Base-by-base conservation (phyloP, 2,797 vertebrate genomes). In the Lateolabrax maculatus region DNA sequence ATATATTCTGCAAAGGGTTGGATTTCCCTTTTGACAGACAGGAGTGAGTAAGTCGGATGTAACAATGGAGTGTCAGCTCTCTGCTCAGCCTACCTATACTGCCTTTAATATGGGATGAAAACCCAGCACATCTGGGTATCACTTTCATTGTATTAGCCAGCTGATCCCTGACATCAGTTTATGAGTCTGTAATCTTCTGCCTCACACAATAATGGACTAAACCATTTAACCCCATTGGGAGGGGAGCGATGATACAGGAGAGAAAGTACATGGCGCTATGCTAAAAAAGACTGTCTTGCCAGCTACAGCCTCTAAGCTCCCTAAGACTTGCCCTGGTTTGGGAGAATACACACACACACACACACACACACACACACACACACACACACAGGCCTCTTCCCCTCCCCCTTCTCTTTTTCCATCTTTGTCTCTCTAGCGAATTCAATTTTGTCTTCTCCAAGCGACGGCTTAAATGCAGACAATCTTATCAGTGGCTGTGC, bases 361-460 rank as follows among this genome's bases (percentile, higher is more conserved):
- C 65, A 77, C 77, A 83, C 68, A 77, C 79, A 80, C 63, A 87
- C 57, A 86, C 61, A 72, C 72, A 83, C 66, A 65, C 53, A 46
- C 41, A 56, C 60, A 69, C 34, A 62, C 62, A 62, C 34, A 60
- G 69, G 67, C 81, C 69, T 77, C 60, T 65, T 57, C 83, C 83
- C 86, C 66, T 80, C 88, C 90, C 91, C 85, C 84, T 84, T 83
- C 82, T 85, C 81, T 87, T 92, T 84, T 85, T 90, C 91, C 86
- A 87, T 91, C 91, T 93, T 94, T 94, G 92, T 94, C 94, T 94
- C 93, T 94, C 92, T 83, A 75, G 93, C 81, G 90, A 95, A 95
- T 96, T 95, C 94, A 95, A 95, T 95, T 95, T 94, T 91, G 91
- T 93, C 94, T 93, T 95, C 92, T 94, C 93, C 91, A 86, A 93